phyloP scores from a whole-genome alignment of 2,888 invertebrate genomes.

The Plebejus argus region DNA sequence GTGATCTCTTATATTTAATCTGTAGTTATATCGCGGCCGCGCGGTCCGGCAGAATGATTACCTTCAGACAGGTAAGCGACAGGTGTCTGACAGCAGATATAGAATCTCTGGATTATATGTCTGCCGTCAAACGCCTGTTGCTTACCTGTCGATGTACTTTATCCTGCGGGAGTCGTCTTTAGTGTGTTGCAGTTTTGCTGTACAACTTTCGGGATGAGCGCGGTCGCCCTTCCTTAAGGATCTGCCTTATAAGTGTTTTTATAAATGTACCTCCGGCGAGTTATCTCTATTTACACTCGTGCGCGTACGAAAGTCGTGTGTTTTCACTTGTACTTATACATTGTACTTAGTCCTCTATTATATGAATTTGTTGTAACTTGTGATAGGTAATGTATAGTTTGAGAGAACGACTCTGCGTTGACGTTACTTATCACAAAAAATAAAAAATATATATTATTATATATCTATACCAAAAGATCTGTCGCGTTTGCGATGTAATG shows the following conservation, averaged over 20 bases:
- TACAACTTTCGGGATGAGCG: slow-evolving; percentile 43
- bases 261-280: slow-evolving; percentile 67
- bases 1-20: slow-evolving; percentile 66
- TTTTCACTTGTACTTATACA: slow-evolving; percentile 57
- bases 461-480: slow-evolving; percentile 49
- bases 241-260: slow-evolving; percentile 79
- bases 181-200: slow-evolving; percentile 30
- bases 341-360: slow-evolving; percentile 50
- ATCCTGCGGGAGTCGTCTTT: slow-evolving; percentile 33
- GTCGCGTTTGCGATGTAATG: slow-evolving; percentile 55
- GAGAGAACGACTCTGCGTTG: background rate
- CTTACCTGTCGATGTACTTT: background rate
- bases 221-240: slow-evolving; percentile 65
- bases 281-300: slow-evolving; percentile 47
- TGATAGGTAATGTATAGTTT: background rate
- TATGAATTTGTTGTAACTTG: slow-evolving; percentile 23
- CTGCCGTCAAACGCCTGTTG: background rate
- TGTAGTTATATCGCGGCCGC: slow-evolving; percentile 61
- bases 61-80: background rate
- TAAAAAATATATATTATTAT: slow-evolving; percentile 25
- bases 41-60: slow-evolving; percentile 33
- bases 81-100: background rate
- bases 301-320: slow-evolving; percentile 45
- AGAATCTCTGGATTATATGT: too few relatives aligned
- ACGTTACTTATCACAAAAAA: slow-evolving; percentile 7